Conservation (phyloP, 2,888 invertebrate species). For the Leptogaster cylindrica region DNA sequence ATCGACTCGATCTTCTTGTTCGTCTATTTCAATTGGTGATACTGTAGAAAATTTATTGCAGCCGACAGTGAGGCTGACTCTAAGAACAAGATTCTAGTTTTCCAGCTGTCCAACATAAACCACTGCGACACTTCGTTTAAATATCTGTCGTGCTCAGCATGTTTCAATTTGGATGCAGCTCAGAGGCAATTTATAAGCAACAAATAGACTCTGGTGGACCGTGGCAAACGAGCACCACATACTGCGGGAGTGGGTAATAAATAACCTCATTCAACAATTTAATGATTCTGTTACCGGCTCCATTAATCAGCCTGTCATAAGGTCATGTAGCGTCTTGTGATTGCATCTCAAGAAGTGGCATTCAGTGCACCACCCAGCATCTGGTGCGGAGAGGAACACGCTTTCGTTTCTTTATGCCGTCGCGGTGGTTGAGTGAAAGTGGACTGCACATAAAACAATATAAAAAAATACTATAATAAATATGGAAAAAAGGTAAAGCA, state of each 20-base stretch:
- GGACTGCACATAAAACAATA: too few species aligned
- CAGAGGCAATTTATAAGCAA: conserved; percentile 28
- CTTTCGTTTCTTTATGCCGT: too few species aligned
- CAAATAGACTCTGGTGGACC: conserved; percentile 26
- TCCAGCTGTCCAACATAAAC: conserved; percentile 37
- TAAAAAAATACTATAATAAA: too few species aligned
- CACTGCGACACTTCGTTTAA: conserved; percentile 32
- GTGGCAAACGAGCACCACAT: conserved; percentile 33
- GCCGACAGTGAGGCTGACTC: not conserved
- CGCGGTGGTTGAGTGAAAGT: too few species aligned
- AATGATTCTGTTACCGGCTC: conserved; percentile 34
- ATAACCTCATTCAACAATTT: conserved; percentile 36
- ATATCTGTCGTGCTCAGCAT: conserved; percentile 37
- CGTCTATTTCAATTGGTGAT: not conserved
- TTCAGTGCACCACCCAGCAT: not conserved
- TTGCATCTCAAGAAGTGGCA: conserved; percentile 1
- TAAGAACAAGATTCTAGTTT: conserved; percentile 35
- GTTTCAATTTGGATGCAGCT: conserved; percentile 37
- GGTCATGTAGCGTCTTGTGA: conserved; percentile 28
- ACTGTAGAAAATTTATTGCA: conserved; percentile 11
- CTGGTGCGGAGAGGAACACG: too few species aligned
- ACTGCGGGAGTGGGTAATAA: conserved; percentile 38
- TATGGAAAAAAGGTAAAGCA: too few species aligned
- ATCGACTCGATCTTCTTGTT: conserved; percentile 6
- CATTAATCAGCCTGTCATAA: conserved; percentile 39